Base-by-base conservation (phyloP, 2,113 vertebrate genomes). In the Burhinus oedicnemus region DNA sequence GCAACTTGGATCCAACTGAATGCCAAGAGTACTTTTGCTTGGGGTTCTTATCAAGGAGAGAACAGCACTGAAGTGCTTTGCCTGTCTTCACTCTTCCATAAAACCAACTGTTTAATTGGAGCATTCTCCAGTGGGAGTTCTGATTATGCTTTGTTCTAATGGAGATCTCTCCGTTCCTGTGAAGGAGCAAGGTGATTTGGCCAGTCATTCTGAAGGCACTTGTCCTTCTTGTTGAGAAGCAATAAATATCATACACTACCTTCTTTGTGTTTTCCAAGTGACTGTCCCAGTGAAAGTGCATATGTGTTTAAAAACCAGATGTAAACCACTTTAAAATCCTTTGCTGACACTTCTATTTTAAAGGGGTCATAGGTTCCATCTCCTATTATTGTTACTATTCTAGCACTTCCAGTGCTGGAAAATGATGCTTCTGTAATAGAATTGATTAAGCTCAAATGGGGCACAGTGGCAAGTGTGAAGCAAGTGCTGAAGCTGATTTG, bases 101-200 rank as follows among this genome's bases (percentile, higher is more conserved):
- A 86, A 89, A 68, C 54, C 29, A 70, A 11, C 44, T 90, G 29
- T 89, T 95, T 93, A 93, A 83, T 92, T 92, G 52, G 38, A 78
- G 72, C 45, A 22, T 68, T 96, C 68, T 96, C 86, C 54, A 83
- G 25, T 87, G 83, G 55, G 77, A 47, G 12, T 93, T 61, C 40
- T 72, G 61, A 76, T 95, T 75, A n/a, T 81, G 52, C 87, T 90
- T 93, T 97, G 58, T 96, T 90, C 52, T 95, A 72, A 68, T 49
- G 47, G 71, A 57, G 36, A 83, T 95, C 52, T 83, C 32, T 45
- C 55, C 0, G 2, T 70, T 65, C 21, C 72, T 94, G 42, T 94
- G 42, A 51, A 69, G 88, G 79, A 90, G 82, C 34, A 40, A 80
- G 60, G 29, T 70, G 55, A 92, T 96, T 97, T 97, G 97, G 22